These are phyloP conservation scores for Cerastoderma edule DNA, from an alignment of 2,888 invertebrate species.

Conservation along the genomic window DNA sequence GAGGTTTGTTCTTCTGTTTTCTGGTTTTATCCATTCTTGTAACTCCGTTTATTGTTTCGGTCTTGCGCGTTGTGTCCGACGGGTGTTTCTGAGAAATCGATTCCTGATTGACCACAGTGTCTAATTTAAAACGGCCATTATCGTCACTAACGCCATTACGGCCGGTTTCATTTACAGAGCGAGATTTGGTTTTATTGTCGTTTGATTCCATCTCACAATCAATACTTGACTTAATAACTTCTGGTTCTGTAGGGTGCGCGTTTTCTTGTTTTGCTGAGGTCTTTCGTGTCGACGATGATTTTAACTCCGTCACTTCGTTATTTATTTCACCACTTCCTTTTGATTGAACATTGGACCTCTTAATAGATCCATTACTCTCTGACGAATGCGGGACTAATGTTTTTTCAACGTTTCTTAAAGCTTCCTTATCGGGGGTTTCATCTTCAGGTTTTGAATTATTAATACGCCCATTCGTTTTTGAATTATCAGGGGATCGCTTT, in stretches of 20 bases:
- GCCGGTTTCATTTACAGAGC: not conserved
- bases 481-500: not conserved
- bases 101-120: not conserved
- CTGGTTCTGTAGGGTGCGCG: not conserved
- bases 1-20: not conserved
- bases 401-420: too few relatives aligned
- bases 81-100: not conserved
- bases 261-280: too few relatives aligned
- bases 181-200: not conserved
- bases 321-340: too few relatives aligned
- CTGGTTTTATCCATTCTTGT: not conserved
- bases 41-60: not conserved
- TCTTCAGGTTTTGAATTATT: slow-evolving; percentile 19
- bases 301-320: too few relatives aligned
- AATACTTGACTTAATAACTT: slow-evolving; percentile 9
- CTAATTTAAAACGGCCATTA: not conserved
- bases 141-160: not conserved
- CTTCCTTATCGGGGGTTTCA: too few relatives aligned
- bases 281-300: too few relatives aligned
- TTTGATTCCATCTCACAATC: slow-evolving; percentile 4
- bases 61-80: not conserved
- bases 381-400: too few relatives aligned
- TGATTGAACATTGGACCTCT: too few relatives aligned
- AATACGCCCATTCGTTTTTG: slow-evolving; percentile 2
- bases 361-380: too few relatives aligned